Percentiles rank a stretch among this genome's conserved stretches.
Conservation (phyloP, 2,113 vertebrate genomes). For the Heliornis fulica region DNA sequence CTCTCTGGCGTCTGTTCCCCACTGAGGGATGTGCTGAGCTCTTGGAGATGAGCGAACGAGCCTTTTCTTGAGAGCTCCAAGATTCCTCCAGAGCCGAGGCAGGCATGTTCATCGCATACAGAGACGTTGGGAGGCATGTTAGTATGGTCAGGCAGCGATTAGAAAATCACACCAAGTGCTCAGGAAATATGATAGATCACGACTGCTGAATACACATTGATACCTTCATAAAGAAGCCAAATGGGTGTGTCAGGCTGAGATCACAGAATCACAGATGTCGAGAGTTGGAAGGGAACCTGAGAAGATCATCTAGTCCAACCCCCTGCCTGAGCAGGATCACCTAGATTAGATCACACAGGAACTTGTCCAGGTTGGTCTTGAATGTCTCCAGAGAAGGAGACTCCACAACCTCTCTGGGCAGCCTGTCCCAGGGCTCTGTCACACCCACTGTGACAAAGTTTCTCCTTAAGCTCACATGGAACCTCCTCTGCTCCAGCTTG, state of each 20-base stretch:
- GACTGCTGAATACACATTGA: neutral
- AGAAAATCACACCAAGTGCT: neutral
- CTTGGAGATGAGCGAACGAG: neutral
- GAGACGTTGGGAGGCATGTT: neutral
- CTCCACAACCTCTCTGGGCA: too few relatives aligned
- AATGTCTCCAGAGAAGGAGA: too few relatives aligned
- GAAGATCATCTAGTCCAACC: too few relatives aligned
- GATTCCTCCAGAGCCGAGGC: neutral
- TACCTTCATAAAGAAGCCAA: neutral
- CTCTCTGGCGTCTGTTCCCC: neutral
- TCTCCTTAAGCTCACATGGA: too few relatives aligned
- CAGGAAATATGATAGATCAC: neutral
- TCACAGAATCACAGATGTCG: too few relatives aligned
- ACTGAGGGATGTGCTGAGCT: neutral
- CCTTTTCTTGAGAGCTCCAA: neutral
- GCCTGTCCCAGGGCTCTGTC: too few relatives aligned
- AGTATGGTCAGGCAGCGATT: accelerated
- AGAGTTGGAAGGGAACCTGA: too few relatives aligned
- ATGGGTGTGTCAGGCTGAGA: neutral
- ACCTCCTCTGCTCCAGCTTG: too few relatives aligned
- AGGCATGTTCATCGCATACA: accelerated
- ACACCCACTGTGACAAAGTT: too few relatives aligned
- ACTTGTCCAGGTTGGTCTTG: too few relatives aligned
- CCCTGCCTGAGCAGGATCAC: too few relatives aligned
- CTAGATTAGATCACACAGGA: too few relatives aligned